phyloP scores from a whole-genome alignment of 92 coral and sea anemone species.

The Epizoanthus stellaris region DNA sequence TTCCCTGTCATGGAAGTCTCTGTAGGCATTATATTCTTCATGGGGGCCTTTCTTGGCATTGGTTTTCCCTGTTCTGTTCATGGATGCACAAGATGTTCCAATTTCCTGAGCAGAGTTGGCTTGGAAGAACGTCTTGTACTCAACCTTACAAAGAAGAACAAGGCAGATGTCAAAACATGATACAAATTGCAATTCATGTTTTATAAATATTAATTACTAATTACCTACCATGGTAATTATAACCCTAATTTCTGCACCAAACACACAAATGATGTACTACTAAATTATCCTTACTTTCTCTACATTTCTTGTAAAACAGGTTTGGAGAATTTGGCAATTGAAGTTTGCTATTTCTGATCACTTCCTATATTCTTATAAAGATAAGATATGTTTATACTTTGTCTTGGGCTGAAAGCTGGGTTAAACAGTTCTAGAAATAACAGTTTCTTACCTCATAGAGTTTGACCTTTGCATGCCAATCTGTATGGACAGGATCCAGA shows the following conservation, averaged over 20 bases:
- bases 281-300: background rate
- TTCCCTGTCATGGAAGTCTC: constrained; percentile 65
- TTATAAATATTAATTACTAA: too few species aligned
- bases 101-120: constrained; percentile 46
- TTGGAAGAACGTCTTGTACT: constrained; percentile 50
- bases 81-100: constrained; percentile 63
- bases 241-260: too few species aligned
- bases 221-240: too few species aligned
- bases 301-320: too few species aligned
- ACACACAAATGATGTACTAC: background rate
- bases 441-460: constrained; percentile 42
- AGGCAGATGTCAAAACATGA: background rate
- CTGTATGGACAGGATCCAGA: constrained; percentile 51
- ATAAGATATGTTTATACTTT: too few species aligned
- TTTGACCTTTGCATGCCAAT: constrained; percentile 61
- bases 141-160: constrained; percentile 36
- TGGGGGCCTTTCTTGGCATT: constrained; percentile 61
- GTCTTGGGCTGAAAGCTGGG: too few species aligned
- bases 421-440: too few species aligned
- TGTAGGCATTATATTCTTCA: constrained; percentile 55
- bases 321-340: too few species aligned
- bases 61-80: constrained; percentile 67
- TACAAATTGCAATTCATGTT: background rate
- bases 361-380: background rate
- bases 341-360: too few species aligned